Base-by-base conservation (phyloP, 1,140 invertebrate species). In the Macrobrachium rosenbergii region DNA sequence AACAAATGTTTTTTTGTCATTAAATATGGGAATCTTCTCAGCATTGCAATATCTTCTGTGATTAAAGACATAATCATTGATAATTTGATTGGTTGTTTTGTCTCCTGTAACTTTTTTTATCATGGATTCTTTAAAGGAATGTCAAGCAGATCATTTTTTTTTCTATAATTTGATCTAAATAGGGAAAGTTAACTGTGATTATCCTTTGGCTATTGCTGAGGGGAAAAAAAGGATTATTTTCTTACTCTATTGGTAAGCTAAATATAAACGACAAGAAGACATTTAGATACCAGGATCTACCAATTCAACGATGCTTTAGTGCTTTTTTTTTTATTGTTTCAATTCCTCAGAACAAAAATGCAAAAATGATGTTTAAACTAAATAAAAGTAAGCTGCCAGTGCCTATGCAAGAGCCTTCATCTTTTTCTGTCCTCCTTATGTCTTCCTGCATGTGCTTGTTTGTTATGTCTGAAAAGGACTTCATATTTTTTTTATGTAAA, bases 361-460 rank as follows among this genome's bases (percentile, higher is more conserved):
- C 7, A 52, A 12, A 52, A 52, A 52, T 52, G 2, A 52, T 10
- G 12, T 52, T 10, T 52, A 52, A 52, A 52, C 52, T 52, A 37
- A 37, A 37, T 52, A 52, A 52, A 52, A 52, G 52, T 52, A 69
- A 81, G 85, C 85, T 87, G 85, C 85, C 85, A 87, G 85, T 87
- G 85, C 85, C 85, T 87, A 87, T 86, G 77, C 77, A 80, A 86
- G 78, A 87, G 72, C 85, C 85, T 87, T 87, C 78, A 78, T 75
- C 78, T 76, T 83, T 64, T 58, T 60, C 85, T 87, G 85, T 87
- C 85, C 85, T 76, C 59, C 78, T 52, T 60, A 83, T 21, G 85
- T 87, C 85, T 87, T 87, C 85, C 85, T 87, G 85, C 79, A 76
- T 67, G 60, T 82, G 85, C 85, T 87, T 81, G 79, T 79, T 87